A percentile compares a stretch with the other conserved stretches of the same genome.
Conservation (phyloP, 2,888 invertebrate species). For the Malachius bipustulatus region DNA sequence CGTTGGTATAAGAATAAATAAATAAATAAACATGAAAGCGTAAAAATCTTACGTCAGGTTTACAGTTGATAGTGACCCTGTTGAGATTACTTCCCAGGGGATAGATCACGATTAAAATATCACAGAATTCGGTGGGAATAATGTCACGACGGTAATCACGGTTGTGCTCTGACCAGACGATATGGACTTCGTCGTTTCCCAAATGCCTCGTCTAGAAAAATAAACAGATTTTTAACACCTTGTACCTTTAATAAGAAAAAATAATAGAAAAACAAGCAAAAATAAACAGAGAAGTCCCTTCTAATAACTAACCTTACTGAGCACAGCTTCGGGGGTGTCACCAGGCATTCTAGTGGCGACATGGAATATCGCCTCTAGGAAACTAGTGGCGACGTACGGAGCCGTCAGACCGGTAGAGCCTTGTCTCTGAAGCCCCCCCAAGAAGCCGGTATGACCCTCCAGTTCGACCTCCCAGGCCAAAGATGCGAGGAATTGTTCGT, state of each 20-base stretch:
- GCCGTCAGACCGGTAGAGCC: constrained; percentile 86
- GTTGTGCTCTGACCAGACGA: constrained; percentile 97
- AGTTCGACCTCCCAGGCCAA: constrained; percentile 78
- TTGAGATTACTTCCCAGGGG: constrained; percentile 78
- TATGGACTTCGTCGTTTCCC: constrained; percentile 97
- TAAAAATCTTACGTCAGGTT: constrained; percentile 73
- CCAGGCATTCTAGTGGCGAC: constrained; percentile 96
- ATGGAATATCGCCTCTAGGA: constrained; percentile 90
- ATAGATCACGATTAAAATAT: constrained; percentile 93
- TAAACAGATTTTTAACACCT: constrained; percentile 4
- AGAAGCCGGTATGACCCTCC: constrained; percentile 88
- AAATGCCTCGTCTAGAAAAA: constrained; percentile 72
- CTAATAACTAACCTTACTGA: constrained; percentile 56
- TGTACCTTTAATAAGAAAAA: neutral
- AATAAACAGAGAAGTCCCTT: no score
- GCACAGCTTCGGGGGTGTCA: constrained; percentile 72
- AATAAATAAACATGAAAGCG: no score
- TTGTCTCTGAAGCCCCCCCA: constrained; percentile 85
- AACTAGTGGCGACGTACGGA: constrained; percentile 90
- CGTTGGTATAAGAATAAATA: no score
- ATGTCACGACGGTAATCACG: constrained; percentile 93
- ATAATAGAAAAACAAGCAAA: constrained; percentile 5
- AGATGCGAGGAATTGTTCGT: constrained; percentile 66
- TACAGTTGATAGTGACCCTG: constrained; percentile 78
- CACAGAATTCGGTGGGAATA: constrained; percentile 98